Evolutionary conservation across 2,113 vertebrate species (phyloP).

Genomic region (Taxidea taxus): DNA sequence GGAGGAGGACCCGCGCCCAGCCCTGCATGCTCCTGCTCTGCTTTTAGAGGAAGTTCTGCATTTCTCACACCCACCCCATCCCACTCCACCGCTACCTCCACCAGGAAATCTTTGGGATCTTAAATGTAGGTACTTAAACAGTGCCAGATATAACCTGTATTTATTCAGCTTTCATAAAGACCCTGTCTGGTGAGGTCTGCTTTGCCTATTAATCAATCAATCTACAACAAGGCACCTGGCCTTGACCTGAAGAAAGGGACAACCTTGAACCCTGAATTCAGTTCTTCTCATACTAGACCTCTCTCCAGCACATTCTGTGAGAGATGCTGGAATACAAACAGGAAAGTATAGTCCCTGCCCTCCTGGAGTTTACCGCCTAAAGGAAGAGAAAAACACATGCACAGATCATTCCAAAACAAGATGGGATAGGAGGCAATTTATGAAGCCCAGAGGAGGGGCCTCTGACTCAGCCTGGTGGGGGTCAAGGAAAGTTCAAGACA

Average conservation of each 20-base stretch:
- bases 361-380: background rate
- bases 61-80: background rate
- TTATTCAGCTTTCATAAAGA: conserved; percentile 6
- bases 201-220: conserved; percentile 24
- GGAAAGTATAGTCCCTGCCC: background rate
- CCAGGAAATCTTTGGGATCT: background rate
- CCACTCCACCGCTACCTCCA: background rate
- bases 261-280: background rate
- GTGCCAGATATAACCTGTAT: background rate
- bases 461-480: background rate
- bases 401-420: background rate
- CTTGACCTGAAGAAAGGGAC: background rate
- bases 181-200: background rate
- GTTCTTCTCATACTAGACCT: background rate
- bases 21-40: background rate
- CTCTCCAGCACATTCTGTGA: background rate
- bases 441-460: background rate
- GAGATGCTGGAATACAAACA: background rate
- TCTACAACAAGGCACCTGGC: background rate
- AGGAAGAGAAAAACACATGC: background rate
- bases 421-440: background rate
- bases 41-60: background rate
- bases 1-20: background rate
- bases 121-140: conserved; percentile 7
- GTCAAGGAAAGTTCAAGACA: background rate